Conservation (phyloP, 2,888 invertebrate species). For the Platerodrilus igneus region DNA sequence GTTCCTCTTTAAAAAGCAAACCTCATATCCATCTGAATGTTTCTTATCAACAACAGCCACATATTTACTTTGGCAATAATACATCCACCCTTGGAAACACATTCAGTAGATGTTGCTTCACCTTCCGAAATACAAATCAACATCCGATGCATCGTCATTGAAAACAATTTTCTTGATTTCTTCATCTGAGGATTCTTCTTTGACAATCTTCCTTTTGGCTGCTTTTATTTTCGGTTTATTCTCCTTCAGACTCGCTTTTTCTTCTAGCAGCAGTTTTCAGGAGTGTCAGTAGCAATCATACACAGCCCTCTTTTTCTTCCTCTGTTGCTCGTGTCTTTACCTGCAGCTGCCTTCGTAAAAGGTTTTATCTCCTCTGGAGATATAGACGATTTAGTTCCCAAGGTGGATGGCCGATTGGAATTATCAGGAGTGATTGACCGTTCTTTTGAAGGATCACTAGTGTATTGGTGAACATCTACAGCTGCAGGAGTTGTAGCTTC, state of each 20-base stretch:
- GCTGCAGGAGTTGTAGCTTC: neutral
- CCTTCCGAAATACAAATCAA: too few species aligned
- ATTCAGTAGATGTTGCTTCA: too few species aligned
- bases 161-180: too few species aligned
- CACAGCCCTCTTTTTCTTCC: slow-evolving; percentile 2
- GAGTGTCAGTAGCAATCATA: slow-evolving; percentile 7
- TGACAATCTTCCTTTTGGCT: neutral
- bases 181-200: too few species aligned
- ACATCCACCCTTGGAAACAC: too few species aligned
- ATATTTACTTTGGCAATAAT: too few species aligned
- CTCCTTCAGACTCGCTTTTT: slow-evolving; percentile 1
- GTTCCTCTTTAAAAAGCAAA: slow-evolving; percentile 8
- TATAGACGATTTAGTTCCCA: neutral
- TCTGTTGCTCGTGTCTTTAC: neutral
- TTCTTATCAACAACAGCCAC: slow-evolving; percentile 5
- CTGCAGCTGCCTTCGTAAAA: slow-evolving; percentile 5
- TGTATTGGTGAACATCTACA: neutral
- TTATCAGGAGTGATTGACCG: too few species aligned
- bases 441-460: too few species aligned
- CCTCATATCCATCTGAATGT: slow-evolving; percentile 4
- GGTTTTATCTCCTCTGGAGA: slow-evolving; percentile 11
- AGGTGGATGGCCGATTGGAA: too few species aligned
- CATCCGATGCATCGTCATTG: too few species aligned
- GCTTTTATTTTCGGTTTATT: neutral
- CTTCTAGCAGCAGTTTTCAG: slow-evolving; percentile 5